Evolutionary conservation across 2,888 invertebrate genomes (phyloP).

Genomic region (Phyllotreta cruciferae): DNA sequence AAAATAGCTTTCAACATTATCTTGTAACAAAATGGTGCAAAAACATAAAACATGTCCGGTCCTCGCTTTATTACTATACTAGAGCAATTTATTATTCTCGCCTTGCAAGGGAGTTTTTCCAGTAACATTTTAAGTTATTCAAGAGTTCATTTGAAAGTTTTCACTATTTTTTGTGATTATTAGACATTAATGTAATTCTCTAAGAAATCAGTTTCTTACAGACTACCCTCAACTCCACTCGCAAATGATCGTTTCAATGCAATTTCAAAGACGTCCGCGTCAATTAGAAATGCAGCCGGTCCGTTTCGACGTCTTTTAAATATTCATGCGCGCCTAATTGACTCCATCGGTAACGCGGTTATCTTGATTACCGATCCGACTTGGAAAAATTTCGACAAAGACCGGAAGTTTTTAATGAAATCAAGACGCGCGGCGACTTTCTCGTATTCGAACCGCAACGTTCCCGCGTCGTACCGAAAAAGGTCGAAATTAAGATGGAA

Average conservation of each 20-base stretch:
- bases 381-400: slow-evolving; percentile 54
- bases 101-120: too few relatives aligned
- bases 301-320: slow-evolving; percentile 37
- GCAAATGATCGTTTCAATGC: too few relatives aligned
- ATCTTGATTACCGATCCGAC: slow-evolving; percentile 55
- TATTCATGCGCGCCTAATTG: slow-evolving; percentile 58
- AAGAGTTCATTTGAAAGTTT: too few relatives aligned
- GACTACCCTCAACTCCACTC: too few relatives aligned
- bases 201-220: too few relatives aligned
- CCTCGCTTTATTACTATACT: too few relatives aligned
- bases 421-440: slow-evolving; percentile 44
- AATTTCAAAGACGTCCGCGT: too few relatives aligned
- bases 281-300: too few relatives aligned
- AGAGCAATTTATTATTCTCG: too few relatives aligned
- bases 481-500: slow-evolving; percentile 48
- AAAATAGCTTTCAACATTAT: slow-evolving; percentile 31
- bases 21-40: slow-evolving; percentile 28
- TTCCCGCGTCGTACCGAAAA: slow-evolving; percentile 43
- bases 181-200: too few relatives aligned
- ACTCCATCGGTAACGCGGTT: slow-evolving; percentile 55
- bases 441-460: slow-evolving; percentile 42
- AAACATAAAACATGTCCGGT: slow-evolving; percentile 31
- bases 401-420: slow-evolving; percentile 58
- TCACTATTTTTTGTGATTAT: too few relatives aligned
- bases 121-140: too few relatives aligned